Evolutionary conservation across 2,888 invertebrate genomes (phyloP).

Genomic region (Lycophotia porphyrea): DNA sequence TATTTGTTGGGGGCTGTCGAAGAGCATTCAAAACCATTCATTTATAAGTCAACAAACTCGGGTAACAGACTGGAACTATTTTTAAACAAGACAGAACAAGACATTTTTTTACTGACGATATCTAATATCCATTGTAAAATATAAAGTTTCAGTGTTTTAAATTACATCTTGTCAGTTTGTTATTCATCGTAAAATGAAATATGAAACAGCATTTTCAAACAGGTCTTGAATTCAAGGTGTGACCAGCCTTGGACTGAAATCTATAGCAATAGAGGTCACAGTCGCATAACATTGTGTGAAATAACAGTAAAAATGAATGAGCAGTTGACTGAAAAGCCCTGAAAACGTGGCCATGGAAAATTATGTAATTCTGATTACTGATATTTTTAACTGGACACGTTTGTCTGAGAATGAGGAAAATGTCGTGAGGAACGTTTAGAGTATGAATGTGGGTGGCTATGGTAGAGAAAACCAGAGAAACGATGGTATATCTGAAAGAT

Average conservation of each 20-base stretch:
- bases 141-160: constrained; percentile 36
- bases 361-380: constrained; percentile 3
- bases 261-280: constrained; percentile 39
- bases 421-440: neutral
- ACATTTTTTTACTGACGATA: neutral
- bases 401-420: neutral
- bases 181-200: constrained; percentile 26
- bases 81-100: constrained; percentile 8
- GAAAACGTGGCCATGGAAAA: constrained; percentile 13
- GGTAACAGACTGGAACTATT: constrained; percentile 6
- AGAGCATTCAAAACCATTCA: neutral
- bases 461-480: neutral
- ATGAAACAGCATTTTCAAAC: constrained; percentile 16
- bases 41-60: neutral
- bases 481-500: neutral
- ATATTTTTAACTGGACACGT: constrained; percentile 8
- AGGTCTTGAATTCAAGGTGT: constrained; percentile 42
- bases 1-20: neutral
- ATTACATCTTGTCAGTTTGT: constrained; percentile 43
- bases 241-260: constrained; percentile 29
- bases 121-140: constrained; percentile 17
- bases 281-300: neutral
- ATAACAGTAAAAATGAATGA: constrained; percentile 28
- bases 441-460: neutral
- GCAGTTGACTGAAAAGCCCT: constrained; percentile 26